Evolutionary conservation across 2,113 vertebrate species (phyloP).

Genomic region (Heterochromis multidens): DNA sequence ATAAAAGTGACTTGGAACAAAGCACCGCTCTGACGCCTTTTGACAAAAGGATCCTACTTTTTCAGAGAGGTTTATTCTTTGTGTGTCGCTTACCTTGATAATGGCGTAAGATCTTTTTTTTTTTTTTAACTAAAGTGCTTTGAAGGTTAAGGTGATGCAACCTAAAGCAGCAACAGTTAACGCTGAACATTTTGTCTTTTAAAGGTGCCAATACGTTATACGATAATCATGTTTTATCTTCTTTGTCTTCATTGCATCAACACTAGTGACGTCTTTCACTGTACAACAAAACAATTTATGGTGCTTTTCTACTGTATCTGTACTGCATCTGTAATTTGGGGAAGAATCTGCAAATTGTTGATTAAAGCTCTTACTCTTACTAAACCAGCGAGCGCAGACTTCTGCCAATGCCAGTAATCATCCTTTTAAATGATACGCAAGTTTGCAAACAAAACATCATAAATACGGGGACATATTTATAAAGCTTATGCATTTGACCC

Average conservation of each 20-base stretch:
- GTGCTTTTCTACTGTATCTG: neutral
- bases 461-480: neutral
- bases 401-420: neutral
- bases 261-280: neutral
- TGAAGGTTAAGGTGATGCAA: neutral
- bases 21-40: neutral
- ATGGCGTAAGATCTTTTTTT: neutral
- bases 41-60: neutral
- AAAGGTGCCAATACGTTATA: neutral
- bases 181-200: neutral
- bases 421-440: neutral
- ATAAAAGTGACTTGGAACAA: neutral
- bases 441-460: neutral
- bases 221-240: neutral
- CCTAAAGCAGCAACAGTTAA: neutral
- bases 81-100: neutral
- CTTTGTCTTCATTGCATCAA: neutral
- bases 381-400: neutral
- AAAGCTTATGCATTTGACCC: neutral
- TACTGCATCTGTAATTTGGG: neutral
- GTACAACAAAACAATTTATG: neutral
- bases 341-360: neutral
- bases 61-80: neutral
- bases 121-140: neutral
- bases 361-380: neutral